These are phyloP conservation scores for Ciona savignyi DNA, from an alignment of 23 tunicate species.

Conservation along the genomic window DNA sequence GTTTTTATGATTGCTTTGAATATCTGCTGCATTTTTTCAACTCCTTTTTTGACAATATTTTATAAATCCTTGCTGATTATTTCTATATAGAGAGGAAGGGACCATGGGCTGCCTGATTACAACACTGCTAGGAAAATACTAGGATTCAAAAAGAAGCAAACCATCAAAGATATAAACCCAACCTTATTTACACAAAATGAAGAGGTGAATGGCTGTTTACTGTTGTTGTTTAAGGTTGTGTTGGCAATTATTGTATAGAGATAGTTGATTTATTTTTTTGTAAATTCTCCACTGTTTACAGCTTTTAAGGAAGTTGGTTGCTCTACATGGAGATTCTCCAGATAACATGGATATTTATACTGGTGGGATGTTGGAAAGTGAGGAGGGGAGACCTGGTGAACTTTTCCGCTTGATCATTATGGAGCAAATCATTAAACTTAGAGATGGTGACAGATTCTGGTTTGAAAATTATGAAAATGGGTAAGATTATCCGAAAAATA, in stretches of 20 bases:
- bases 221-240: not conserved
- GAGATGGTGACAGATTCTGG: conserved; percentile 91
- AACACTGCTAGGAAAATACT: conserved; percentile 50
- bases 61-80: not conserved
- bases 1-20: too few species aligned
- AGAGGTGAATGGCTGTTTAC: not conserved
- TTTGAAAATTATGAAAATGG: conserved; percentile 68
- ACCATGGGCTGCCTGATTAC: conserved; percentile 88
- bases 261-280: too few species aligned
- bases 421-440: conserved; percentile 50
- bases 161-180: not conserved
- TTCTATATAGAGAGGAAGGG: conserved; percentile 59
- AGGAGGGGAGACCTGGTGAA: conserved; percentile 27
- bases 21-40: too few species aligned
- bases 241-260: not conserved
- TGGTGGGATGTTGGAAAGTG: conserved; percentile 74
- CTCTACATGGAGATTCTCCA: conserved; percentile 12
- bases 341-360: conserved; percentile 44
- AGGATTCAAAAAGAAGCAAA: conserved; percentile 19
- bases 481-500: conserved; percentile 25
- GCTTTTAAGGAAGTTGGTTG: conserved; percentile 12
- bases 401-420: conserved; percentile 34
- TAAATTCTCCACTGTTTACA: not conserved
- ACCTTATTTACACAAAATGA: not conserved
- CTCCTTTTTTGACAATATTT: too few species aligned